Evolutionary conservation across 2,888 invertebrate species (phyloP).

Genomic region (Endomychus coccineus): DNA sequence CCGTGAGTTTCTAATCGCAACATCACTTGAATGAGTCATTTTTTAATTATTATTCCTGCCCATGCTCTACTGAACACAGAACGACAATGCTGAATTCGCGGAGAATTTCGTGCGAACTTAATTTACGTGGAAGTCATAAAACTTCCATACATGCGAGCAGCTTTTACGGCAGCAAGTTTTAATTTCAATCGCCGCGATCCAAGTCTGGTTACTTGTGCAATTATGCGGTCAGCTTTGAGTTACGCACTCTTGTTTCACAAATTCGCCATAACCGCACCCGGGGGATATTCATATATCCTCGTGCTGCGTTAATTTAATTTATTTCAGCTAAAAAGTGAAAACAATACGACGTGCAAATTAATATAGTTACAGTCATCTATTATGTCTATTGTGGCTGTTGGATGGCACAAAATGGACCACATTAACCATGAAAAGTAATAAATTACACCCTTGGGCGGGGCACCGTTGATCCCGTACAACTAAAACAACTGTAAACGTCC

Average conservation of each 20-base stretch:
- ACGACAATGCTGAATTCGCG: too few relatives aligned
- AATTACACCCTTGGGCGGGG: conserved; percentile 26
- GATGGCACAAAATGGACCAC: conserved; percentile 29
- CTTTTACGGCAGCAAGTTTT: too few relatives aligned
- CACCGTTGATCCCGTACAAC: conserved; percentile 9
- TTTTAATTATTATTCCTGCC: too few relatives aligned
- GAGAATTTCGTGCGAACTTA: too few relatives aligned
- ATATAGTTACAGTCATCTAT: conserved; percentile 30
- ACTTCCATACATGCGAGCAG: too few relatives aligned
- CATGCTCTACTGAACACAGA: too few relatives aligned
- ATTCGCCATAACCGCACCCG: conserved; percentile 20
- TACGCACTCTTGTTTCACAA: conserved; percentile 7
- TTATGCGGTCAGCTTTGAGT: too few relatives aligned
- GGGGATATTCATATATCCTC: conserved; percentile 16
- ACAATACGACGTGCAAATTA: conserved; percentile 25
- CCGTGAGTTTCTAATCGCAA: too few relatives aligned
- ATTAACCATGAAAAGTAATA: conserved; percentile 31
- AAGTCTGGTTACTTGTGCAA: too few relatives aligned
- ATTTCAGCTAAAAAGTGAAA: conserved; percentile 25
- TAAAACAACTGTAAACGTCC: conserved; percentile 16
- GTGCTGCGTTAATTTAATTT: conserved; percentile 29
- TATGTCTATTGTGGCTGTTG: conserved; percentile 29
- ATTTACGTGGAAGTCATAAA: too few relatives aligned
- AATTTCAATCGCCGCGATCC: too few relatives aligned
- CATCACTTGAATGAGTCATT: too few relatives aligned